These are phyloP conservation scores for Porites lutea DNA, from an alignment of 64 coral and sea anemone species.

Conservation along the genomic window DNA sequence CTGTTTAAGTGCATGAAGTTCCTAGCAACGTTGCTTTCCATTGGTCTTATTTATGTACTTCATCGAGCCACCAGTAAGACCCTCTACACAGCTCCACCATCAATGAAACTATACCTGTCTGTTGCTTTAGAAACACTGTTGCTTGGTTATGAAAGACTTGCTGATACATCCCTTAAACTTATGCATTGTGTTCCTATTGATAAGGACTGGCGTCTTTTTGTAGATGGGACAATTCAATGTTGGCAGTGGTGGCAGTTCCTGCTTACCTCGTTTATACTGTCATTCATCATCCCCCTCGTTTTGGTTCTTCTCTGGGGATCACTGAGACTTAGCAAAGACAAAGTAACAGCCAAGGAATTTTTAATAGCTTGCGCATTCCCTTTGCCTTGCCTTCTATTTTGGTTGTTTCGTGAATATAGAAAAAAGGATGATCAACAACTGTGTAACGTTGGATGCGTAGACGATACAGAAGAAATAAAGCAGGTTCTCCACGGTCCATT, in stretches of 20 bases:
- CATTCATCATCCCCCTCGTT: slow-evolving; percentile 70
- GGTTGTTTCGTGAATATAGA: background rate
- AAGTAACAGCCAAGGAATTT: slow-evolving; percentile 65
- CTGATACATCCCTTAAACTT: slow-evolving; percentile 61
- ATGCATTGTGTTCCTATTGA: slow-evolving; percentile 68
- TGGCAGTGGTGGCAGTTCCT: slow-evolving; percentile 92
- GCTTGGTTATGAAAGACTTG: slow-evolving; percentile 87
- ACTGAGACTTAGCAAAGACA: slow-evolving; percentile 60
- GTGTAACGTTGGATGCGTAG: background rate
- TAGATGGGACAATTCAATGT: slow-evolving; percentile 64
- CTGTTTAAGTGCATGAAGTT: slow-evolving; percentile 67
- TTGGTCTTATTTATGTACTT: slow-evolving; percentile 43
- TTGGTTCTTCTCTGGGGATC: slow-evolving; percentile 78
- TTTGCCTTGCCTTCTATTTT: slow-evolving; percentile 50
- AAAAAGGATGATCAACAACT: background rate
- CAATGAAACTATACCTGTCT: slow-evolving; percentile 59
- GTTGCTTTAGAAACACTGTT: slow-evolving; percentile 88
- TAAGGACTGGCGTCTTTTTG: slow-evolving; percentile 59
- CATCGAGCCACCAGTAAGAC: slow-evolving; percentile 13
- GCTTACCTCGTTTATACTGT: slow-evolving; percentile 60
- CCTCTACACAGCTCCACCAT: background rate
- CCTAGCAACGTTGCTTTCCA: slow-evolving; percentile 34
- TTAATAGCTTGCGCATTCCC: slow-evolving; percentile 75
- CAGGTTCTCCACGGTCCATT: slow-evolving; percentile 82
- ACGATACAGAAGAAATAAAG: slow-evolving; percentile 15